Base-by-base conservation (phyloP, 2,113 vertebrate species). In the Accipiter cooperii region DNA sequence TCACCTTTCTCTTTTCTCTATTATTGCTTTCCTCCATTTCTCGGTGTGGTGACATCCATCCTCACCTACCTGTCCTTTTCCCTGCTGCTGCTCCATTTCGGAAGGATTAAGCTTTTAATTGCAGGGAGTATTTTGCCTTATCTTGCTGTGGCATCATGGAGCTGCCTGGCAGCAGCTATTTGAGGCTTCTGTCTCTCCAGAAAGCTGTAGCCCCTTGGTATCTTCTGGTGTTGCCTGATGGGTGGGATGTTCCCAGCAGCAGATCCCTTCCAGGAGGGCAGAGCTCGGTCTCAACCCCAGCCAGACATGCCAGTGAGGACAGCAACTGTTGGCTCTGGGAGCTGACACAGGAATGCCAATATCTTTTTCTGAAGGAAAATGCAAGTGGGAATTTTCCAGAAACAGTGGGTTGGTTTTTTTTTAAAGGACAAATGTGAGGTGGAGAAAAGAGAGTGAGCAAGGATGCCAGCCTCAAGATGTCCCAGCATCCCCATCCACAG, bases 401-500 rank as follows among this genome's bases (percentile, higher is more conserved):
- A 91, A 49, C 18, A 7, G 3, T 44, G 5, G 7, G 19, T 54
- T 54, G 51, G 9, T 28, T 6, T 8, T 18, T 47, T 51, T 57
- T 87, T 31, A 28, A 60, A 73, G n/a, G 58, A 66, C 36, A 71
- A 26, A 83, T 5, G 13, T 25, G 46, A 70, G 85, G 10, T 21
- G 6, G 40, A 40, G 10, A 25, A 22, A 83, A 46, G 7, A 13
- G 12, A 12, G 17, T 26, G 54, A 71, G 40, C 6, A 21, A 47
- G 81, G 82, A 71, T 12, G 31, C 40, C 34, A 51, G 42, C 33
- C n/a, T 52, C 4, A 13, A 71, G 86, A 7, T 5, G 4, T 33
- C 38, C 31, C 38, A 14, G 38, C 26, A 34, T 17, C 25, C 26
- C 4, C 1, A 8, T 22, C 51, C 3, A 0, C 0, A 0, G 6